Percentiles rank a stretch among this genome's conserved stretches.
Conservation (phyloP, 2,888 invertebrate genomes). For the Tillus elongatus region DNA sequence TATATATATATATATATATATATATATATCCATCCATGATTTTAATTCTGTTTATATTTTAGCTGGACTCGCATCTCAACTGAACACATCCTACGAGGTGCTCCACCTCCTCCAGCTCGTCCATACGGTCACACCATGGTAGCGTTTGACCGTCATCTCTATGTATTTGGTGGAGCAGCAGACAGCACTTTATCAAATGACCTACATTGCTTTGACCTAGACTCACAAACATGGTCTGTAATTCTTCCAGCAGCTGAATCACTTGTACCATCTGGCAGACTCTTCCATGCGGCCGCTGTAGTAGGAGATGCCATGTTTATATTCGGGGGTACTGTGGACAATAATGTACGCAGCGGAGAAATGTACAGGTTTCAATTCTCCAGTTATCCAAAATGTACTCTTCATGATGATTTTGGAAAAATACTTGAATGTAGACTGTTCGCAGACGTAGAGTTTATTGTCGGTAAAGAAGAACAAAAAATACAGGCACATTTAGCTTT, state of each 20-base stretch:
- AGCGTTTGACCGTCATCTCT: conserved; percentile 80
- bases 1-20: conserved; percentile 7
- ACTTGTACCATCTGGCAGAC: conserved; percentile 61
- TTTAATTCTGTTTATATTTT: conserved; percentile 16
- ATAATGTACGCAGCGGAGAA: conserved; percentile 87
- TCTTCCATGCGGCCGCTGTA: conserved; percentile 68
- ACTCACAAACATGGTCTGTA: conserved; percentile 75
- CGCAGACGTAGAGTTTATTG: conserved; percentile 81
- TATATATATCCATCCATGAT: neutral
- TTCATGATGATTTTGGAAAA: conserved; percentile 84
- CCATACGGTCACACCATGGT: conserved; percentile 96
- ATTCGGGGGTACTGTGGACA: conserved; percentile 91
- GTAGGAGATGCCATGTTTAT: conserved; percentile 89
- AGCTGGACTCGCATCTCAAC: conserved; percentile 88
- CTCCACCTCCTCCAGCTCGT: conserved; percentile 80
- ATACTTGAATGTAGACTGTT: conserved; percentile 77
- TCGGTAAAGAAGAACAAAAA: conserved; percentile 60
- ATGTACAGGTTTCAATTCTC: conserved; percentile 75
- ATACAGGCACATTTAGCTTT: conserved; percentile 81
- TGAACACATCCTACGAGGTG: conserved; percentile 82
- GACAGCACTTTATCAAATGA: conserved; percentile 88
- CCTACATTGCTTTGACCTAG: conserved; percentile 80
- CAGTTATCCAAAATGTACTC: conserved; percentile 87
- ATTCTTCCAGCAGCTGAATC: conserved; percentile 55
- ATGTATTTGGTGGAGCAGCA: conserved; percentile 92